Percentiles rank a stretch among this genome's conserved stretches.
Evolutionary conservation across 30 jellyfish, hydroid and myxozoan genomes (phyloP).

Genomic region (Aurelia sp.): DNA sequence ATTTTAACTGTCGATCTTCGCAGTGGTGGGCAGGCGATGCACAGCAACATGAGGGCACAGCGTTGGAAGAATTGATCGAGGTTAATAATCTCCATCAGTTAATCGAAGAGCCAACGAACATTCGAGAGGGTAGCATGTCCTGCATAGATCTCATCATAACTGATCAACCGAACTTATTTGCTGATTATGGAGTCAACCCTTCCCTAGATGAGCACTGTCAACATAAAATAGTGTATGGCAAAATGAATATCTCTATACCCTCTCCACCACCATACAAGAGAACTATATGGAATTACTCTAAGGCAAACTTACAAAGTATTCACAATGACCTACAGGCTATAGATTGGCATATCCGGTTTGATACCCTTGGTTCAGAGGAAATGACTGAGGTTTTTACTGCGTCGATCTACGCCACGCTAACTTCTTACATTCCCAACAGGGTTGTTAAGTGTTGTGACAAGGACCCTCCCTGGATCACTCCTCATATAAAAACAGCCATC

Average conservation of each 20-base stretch:
- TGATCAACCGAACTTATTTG: constrained; percentile 15
- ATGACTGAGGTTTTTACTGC: constrained; percentile 51
- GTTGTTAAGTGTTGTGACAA: constrained; percentile 28
- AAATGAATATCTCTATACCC: background rate
- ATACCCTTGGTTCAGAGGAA: constrained; percentile 30
- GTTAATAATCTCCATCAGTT: constrained; percentile 21
- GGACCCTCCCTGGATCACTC: constrained; percentile 74
- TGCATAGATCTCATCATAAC: constrained; percentile 19
- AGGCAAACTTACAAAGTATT: background rate
- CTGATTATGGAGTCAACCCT: constrained; percentile 2
- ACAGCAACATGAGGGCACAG: constrained; percentile 12
- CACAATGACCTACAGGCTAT: constrained; percentile 2
- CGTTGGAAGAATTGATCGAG: constrained; percentile 21
- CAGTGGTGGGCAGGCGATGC: no score
- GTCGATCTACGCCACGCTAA: constrained; percentile 8
- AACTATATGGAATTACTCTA: constrained; percentile 12
- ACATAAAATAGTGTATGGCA: constrained; percentile 28
- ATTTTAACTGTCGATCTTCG: no score
- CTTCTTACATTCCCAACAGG: constrained; percentile 39
- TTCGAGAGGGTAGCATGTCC: constrained; percentile 5
- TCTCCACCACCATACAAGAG: constrained; percentile 17
- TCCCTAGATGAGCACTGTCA: constrained; percentile 26
- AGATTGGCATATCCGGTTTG: constrained; percentile 36
- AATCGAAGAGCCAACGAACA: constrained; percentile 16
- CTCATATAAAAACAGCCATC: background rate